Base-by-base conservation (phyloP, 2,797 vertebrate species). In the Orientallactaga sibirica region DNA sequence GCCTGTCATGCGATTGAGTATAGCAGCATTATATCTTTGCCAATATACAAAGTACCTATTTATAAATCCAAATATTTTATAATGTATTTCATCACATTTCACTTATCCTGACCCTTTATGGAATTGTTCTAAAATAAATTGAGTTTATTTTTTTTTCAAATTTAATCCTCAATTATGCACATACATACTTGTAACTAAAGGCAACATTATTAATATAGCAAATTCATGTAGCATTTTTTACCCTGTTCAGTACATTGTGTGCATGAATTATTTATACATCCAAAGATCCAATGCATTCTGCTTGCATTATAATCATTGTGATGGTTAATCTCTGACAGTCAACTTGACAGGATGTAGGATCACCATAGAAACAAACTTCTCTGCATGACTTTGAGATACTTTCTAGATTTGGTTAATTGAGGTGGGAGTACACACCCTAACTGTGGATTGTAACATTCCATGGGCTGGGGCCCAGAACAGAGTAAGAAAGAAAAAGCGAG, bases 141-240 rank as follows among this genome's bases (percentile, higher is more conserved):
- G 8, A 88, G 41, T 81, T 89, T 74, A 12, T 19, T 75, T 2
- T 93, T 97, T 95, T 97, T 27, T 97, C n/a, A 24, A 87, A 64
- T 90, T 90, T 48, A 77, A 94, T 96, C 62, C 33, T 77, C 20
- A 4, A 2, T 94, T 95, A 24, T 75, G 8, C 48, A 55, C 25
- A 11, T 0, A 61, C 73, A 5, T 27, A 92, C 22, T 86, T 92
- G 55, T 92, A n/a, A 5, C 70, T 93, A 29, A 83, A 95, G 52
- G 64, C 2, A 18, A 96, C 97, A 95, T 96, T 91, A 90, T 70
- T 66, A 89, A 37, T 64, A 43, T 48, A 92, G 79, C 2, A 95
- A 95, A n/a, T 93, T 70, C n/a, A 33, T 14, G 5, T 37, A 4
- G 22, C 88, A 25, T 7, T 0, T 62, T 86, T 77, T 90, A 6